Evolutionary conservation across 2,797 vertebrate species (phyloP).

Genomic region (Sitta carolinensis): DNA sequence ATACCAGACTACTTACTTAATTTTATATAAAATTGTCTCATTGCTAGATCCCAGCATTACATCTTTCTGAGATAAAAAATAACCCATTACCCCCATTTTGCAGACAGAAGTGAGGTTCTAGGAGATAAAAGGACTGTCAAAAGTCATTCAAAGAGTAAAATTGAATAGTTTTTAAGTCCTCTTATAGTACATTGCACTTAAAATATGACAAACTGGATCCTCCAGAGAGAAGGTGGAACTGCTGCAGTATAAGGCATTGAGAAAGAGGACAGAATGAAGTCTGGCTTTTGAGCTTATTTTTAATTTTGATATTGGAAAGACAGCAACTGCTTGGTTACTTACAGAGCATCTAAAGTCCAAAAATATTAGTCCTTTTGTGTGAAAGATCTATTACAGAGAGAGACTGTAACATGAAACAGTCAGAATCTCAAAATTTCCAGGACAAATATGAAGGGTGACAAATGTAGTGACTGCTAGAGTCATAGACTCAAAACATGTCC

Average conservation of each 20-base stretch:
- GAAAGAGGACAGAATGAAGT: not conserved
- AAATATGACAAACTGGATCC: not conserved
- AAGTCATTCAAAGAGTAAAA: not conserved
- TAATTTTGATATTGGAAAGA: not conserved
- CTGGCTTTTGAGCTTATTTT: not conserved
- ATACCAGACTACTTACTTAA: not conserved
- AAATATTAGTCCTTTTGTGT: not conserved
- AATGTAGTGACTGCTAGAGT: not conserved
- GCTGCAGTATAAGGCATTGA: not conserved
- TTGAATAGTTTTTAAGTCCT: not conserved
- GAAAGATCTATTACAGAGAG: not conserved
- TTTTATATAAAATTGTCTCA: not conserved
- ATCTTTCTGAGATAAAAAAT: not conserved
- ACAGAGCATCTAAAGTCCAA: not conserved
- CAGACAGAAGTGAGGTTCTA: not conserved
- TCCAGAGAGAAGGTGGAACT: not conserved
- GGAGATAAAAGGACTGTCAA: not conserved
- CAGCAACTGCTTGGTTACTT: not conserved
- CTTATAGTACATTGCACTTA: not conserved
- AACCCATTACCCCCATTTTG: not conserved
- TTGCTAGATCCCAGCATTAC: not conserved
- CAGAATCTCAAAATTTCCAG: not conserved
- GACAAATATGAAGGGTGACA: not conserved
- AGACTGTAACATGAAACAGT: not conserved
- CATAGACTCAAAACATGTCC: not conserved